phyloP scores from a whole-genome alignment of 1,140 invertebrate genomes.

The Saccostrea cuccullata region DNA sequence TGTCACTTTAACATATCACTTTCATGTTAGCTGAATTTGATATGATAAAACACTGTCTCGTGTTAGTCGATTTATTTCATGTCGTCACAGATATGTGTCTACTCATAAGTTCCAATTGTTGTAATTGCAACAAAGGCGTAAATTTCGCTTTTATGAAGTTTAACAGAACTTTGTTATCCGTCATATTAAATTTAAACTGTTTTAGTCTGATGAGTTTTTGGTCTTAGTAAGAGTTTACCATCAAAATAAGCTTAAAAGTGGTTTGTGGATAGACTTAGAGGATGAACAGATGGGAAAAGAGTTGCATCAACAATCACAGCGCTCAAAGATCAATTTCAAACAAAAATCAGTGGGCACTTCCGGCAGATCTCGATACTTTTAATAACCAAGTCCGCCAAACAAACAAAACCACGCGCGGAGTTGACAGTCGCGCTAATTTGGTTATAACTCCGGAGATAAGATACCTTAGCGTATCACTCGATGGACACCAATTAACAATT shows the following conservation, averaged over 20 bases:
- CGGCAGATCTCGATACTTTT: slow-evolving; percentile 26
- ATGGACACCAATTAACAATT: slow-evolving; percentile 31
- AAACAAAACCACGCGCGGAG: slow-evolving; percentile 16
- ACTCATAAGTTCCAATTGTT: background rate
- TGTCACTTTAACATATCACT: slow-evolving; percentile 30
- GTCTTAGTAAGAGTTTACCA: background rate
- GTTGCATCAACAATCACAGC: background rate
- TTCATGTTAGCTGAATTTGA: slow-evolving; percentile 24
- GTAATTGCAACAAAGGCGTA: background rate
- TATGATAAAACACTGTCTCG: slow-evolving; percentile 9
- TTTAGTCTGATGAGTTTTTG: background rate
- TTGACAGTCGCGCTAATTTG: slow-evolving; percentile 24
- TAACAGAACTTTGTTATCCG: background rate
- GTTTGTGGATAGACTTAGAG: background rate
- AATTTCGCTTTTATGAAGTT: slow-evolving; percentile 18
- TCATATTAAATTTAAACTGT: background rate
- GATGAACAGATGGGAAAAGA: background rate
- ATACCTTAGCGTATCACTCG: slow-evolving; percentile 17
- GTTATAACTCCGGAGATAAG: slow-evolving; percentile 20
- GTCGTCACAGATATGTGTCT: slow-evolving; percentile 22
- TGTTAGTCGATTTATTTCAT: background rate
- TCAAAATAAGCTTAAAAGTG: background rate
- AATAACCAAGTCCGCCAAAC: slow-evolving; percentile 29
- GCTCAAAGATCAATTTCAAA: slow-evolving; percentile 15
- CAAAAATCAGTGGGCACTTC: slow-evolving; percentile 23